A percentile compares a stretch with the other conserved stretches of the same genome.
Conservation (phyloP, 2,113 vertebrate species). For the Cyprinodon tularosa region DNA sequence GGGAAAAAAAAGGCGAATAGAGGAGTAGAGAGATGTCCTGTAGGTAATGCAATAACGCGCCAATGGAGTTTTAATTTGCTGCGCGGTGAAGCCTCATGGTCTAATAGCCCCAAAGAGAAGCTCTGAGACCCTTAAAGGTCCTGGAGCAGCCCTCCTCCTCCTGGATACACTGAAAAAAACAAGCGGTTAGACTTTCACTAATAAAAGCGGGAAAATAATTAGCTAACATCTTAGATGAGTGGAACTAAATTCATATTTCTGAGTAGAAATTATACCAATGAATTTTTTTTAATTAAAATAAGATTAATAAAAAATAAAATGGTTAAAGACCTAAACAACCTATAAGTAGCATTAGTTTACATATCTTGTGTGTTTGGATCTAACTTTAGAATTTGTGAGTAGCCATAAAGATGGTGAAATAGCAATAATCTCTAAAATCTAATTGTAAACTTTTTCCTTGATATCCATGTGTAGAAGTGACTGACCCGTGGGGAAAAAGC, state of each 20-base stretch:
- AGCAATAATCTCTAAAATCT: no score
- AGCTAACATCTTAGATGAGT: background rate
- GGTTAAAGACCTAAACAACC: background rate
- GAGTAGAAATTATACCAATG: background rate
- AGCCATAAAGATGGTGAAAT: background rate
- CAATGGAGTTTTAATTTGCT: slow-evolving; percentile 81
- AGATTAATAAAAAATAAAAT: background rate
- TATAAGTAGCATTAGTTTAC: background rate
- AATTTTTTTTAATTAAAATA: background rate
- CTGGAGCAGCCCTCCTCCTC: slow-evolving; percentile 68
- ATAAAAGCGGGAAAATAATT: background rate
- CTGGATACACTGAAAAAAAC: background rate
- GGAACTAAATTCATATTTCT: background rate
- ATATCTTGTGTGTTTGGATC: background rate
- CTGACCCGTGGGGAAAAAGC: background rate
- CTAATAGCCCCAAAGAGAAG: slow-evolving; percentile 86
- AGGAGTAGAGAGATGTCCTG: slow-evolving; percentile 3
- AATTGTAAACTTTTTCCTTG: no score
- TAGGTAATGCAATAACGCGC: slow-evolving; percentile 52
- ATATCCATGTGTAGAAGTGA: no score
- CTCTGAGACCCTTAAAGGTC: slow-evolving; percentile 75
- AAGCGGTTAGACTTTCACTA: background rate
- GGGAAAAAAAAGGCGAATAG: slow-evolving; percentile 23
- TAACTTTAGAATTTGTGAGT: background rate
- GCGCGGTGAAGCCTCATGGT: slow-evolving; percentile 82